Conservation (phyloP, 2,888 invertebrate genomes). For the Drosophila pseudotalamancana region DNA sequence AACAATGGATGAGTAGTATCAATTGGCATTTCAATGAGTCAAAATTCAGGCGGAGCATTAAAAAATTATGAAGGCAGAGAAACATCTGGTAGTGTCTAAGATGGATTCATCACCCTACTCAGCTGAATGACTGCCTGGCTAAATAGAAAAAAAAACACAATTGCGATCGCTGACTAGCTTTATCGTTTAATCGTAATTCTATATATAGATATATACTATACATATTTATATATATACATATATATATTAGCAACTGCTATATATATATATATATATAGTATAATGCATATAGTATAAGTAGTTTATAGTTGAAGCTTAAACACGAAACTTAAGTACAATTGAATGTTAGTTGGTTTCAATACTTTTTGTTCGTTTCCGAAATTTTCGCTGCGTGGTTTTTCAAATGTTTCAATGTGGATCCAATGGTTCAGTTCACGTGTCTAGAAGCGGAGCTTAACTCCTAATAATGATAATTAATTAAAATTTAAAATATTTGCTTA, state of each 20-base stretch:
- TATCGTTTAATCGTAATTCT: constrained; percentile 62
- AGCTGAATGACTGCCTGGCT: background rate
- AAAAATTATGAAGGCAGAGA: constrained; percentile 76
- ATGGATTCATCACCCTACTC: too few relatives aligned
- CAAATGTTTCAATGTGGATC: background rate
- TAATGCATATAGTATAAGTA: constrained; percentile 11
- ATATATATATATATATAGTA: constrained; percentile 7
- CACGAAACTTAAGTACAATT: constrained; percentile 66
- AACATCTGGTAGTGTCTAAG: too few relatives aligned
- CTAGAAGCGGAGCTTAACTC: constrained; percentile 2
- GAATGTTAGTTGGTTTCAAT: constrained; percentile 72
- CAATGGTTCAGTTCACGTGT: constrained; percentile 3
- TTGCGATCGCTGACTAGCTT: constrained; percentile 63
- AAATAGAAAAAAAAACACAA: constrained; percentile 17
- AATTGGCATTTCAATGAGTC: constrained; percentile 45
- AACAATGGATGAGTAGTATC: too few relatives aligned
- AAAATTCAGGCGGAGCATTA: constrained; percentile 42
- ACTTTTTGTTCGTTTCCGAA: constrained; percentile 47
- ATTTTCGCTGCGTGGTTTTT: constrained; percentile 13
- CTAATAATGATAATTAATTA: background rate
- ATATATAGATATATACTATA: constrained; percentile 25
- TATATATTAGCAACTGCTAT: too few relatives aligned
- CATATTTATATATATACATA: background rate
- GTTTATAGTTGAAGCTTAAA: constrained; percentile 54
- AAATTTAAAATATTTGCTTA: background rate